Percentiles rank a stretch among this genome's conserved stretches.
Conservation (phyloP, 2,888 invertebrate genomes). For the Pterobdella sp. region DNA sequence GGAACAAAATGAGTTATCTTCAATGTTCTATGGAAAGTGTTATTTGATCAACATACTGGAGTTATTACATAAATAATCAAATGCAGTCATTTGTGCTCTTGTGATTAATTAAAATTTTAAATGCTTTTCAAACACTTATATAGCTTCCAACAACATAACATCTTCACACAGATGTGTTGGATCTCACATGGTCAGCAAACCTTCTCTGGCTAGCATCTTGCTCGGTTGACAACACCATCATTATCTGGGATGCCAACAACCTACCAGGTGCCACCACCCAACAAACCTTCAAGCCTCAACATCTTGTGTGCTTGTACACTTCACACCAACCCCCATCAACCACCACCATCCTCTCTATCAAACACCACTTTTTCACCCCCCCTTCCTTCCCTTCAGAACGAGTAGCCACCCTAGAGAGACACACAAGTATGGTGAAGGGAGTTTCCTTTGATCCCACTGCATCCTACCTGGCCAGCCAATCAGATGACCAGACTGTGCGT, state of each 20-base stretch:
- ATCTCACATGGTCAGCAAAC: slow-evolving; percentile 89
- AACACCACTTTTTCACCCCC: not conserved
- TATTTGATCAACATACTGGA: not conserved
- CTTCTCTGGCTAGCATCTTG: slow-evolving; percentile 90
- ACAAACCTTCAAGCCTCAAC: too few species aligned
- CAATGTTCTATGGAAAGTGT: not conserved
- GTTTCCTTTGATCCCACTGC: slow-evolving; percentile 98
- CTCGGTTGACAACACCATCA: slow-evolving; percentile 92
- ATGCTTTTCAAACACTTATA: not conserved
- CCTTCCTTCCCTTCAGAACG: slow-evolving; percentile 42
- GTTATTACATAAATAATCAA: too few species aligned
- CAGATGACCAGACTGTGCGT: slow-evolving; percentile 84
- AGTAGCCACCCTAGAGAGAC: slow-evolving; percentile 75
- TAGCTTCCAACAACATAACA: not conserved
- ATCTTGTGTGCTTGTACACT: too few species aligned
- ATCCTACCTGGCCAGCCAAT: slow-evolving; percentile 86
- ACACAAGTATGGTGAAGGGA: slow-evolving; percentile 84
- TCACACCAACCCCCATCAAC: slow-evolving; percentile 1
- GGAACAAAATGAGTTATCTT: not conserved
- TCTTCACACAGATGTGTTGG: slow-evolving; percentile 68
- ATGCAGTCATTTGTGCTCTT: slow-evolving; percentile 1
- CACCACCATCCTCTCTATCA: not conserved
- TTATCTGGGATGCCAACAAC: slow-evolving; percentile 89
- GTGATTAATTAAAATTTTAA: slow-evolving; percentile 15
- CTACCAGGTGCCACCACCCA: slow-evolving; percentile 58